Evolutionary conservation across 2,797 vertebrate species (phyloP), one percentile per base, ranked within the genome.

Genomic region (Hylomyscus alleni): DNA sequence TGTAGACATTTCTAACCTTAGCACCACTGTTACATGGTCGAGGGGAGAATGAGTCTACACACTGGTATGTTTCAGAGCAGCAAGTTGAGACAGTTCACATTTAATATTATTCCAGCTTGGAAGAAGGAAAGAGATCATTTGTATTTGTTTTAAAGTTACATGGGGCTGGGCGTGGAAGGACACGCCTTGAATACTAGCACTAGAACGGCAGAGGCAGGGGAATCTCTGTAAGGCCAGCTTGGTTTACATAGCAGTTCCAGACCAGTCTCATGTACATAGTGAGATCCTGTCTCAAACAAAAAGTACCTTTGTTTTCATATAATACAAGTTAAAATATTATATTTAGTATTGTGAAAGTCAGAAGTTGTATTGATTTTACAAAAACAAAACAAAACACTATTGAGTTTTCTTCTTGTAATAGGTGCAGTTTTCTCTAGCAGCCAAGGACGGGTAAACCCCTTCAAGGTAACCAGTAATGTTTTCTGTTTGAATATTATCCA

Each of bases 381-480:
- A 50, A 84, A 47, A 37, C 12, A 44, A 29, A 47, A 47, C 56
- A 6, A 1, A 24, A 26, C 67, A 84, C 62, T 90, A 44, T 86
- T 97, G 73, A 94, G 1, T 97, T 96, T 96, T 69, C 92, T 87
- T 96, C 95, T 97, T 97, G 95, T 94, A 29, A 98, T 62, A 99
- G 99, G 89, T 98, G 88, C 96, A 65, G 86, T 98, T 95, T 17
- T 97, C 98, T 98, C 97, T 81, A 98, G 95, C 97, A 99, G 98
- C 98, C 98, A 98, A 82, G 99, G 98, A 94, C 98, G 99, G 87
- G 98, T 99, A 80, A 99, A 99, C 97, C 99, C 99, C 81, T 99
- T 99, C 80, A 99, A 99, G 99, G 99, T 99, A 98, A 99, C 93
- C 83, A 82, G 62, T 96, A 47, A 26, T 91, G 6, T 91, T 81